phyloP scores from a whole-genome alignment of 2,888 invertebrate genomes.

The Polyploca ridens region DNA sequence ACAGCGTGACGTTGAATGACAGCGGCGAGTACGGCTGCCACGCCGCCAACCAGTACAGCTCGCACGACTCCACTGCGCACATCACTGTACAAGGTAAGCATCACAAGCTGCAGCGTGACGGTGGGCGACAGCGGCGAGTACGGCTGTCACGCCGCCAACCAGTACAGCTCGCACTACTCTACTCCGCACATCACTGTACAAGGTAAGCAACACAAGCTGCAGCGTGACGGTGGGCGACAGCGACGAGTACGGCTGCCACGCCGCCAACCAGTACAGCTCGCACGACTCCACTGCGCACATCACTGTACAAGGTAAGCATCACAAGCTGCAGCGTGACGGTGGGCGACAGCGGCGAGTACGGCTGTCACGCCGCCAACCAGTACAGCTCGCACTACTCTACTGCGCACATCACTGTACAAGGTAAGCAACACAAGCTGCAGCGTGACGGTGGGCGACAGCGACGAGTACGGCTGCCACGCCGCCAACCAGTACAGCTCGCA shows the following conservation, averaged over 20 bases:
- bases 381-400: slow-evolving; percentile 87
- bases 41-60: slow-evolving; percentile 90
- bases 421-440: slow-evolving; percentile 79
- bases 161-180: slow-evolving; percentile 86
- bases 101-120: slow-evolving; percentile 71
- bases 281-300: slow-evolving; percentile 87
- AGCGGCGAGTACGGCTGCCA: slow-evolving; percentile 93
- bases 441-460: slow-evolving; percentile 89
- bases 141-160: slow-evolving; percentile 92
- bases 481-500: slow-evolving; percentile 89
- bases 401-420: slow-evolving; percentile 89
- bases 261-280: slow-evolving; percentile 89
- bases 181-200: slow-evolving; percentile 88
- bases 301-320: slow-evolving; percentile 89
- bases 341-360: slow-evolving; percentile 92
- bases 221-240: slow-evolving; percentile 88
- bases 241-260: slow-evolving; percentile 93
- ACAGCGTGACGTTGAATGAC: slow-evolving; percentile 86
- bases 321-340: slow-evolving; percentile 74
- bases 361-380: slow-evolving; percentile 92
- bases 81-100: slow-evolving; percentile 90
- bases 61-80: slow-evolving; percentile 85
- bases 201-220: slow-evolving; percentile 82
- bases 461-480: slow-evolving; percentile 93
- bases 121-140: slow-evolving; percentile 91